Conservation (phyloP, 2,797 vertebrate genomes). For the Erethizon dorsatum region DNA sequence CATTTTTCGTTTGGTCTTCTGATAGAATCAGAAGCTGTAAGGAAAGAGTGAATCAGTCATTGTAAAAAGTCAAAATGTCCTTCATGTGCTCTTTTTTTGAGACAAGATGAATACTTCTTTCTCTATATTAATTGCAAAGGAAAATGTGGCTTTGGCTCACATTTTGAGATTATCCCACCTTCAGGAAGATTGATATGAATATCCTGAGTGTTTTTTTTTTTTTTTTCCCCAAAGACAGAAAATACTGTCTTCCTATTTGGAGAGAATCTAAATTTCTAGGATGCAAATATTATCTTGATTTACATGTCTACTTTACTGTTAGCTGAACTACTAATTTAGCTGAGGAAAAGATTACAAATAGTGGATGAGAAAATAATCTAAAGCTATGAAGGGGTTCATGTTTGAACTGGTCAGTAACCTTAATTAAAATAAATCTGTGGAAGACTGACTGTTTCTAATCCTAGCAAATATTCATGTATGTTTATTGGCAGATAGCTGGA, state of each 20-base stretch:
- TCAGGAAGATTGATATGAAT: not conserved
- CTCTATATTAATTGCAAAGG: not conserved
- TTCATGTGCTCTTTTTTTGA: not conserved
- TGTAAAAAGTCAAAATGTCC: conserved; percentile 18
- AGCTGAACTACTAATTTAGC: not conserved
- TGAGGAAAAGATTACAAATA: not conserved
- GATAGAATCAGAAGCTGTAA: not conserved
- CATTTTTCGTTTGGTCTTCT: not conserved
- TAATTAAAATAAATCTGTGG: not conserved
- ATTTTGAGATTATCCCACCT: not conserved
- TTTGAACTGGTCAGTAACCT: not conserved
- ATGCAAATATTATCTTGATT: not conserved
- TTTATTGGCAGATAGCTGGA: conserved; percentile 66
- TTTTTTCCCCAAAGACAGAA: not conserved
- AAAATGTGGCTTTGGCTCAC: not conserved
- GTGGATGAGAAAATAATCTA: not conserved
- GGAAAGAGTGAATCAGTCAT: not conserved
- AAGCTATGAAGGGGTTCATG: not conserved
- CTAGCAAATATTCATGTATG: conserved; percentile 50
- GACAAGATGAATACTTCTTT: not conserved
- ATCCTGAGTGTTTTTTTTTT: not conserved
- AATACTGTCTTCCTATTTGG: not conserved
- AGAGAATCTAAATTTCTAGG: not conserved
- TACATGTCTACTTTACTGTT: not conserved
- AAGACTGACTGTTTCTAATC: conserved; percentile 38